phyloP scores from a whole-genome alignment of 2,113 vertebrate species.

The Zeus faber region DNA sequence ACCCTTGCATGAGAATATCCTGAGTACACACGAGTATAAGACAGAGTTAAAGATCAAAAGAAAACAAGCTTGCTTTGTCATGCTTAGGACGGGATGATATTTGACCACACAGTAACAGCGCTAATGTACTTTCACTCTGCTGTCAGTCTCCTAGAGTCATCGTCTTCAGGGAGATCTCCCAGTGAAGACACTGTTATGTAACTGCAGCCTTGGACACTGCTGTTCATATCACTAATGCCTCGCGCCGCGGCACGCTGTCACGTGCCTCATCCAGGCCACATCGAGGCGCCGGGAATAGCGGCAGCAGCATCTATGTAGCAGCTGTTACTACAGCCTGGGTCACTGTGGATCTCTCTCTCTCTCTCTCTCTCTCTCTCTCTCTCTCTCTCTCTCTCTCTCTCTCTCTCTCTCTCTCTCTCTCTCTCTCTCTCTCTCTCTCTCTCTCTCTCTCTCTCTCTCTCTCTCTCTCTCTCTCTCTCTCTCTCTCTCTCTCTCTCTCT shows the following conservation, averaged over 20 bases:
- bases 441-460: too few species aligned
- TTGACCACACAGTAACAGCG: conserved; percentile 36
- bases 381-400: too few species aligned
- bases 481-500: too few species aligned
- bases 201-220: conserved; percentile 61
- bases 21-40: conserved; percentile 15
- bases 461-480: too few species aligned
- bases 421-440: too few species aligned
- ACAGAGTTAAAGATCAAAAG: background rate
- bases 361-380: too few species aligned
- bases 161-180: conserved; percentile 64
- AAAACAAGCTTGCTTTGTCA: conserved; percentile 32
- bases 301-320: background rate
- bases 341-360: too few species aligned
- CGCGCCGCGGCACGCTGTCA: conserved; percentile 56
- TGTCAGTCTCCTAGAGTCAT: conserved; percentile 46
- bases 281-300: conserved; percentile 56
- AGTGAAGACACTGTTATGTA: conserved; percentile 68
- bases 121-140: conserved; percentile 61
- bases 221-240: conserved; percentile 74
- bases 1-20: conserved; percentile 28
- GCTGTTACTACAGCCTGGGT: conserved; percentile 56
- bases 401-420: too few species aligned
- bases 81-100: conserved; percentile 15
- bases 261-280: conserved; percentile 64